A percentile compares a stretch with the other conserved stretches of the same genome.
phyloP scores from a whole-genome alignment of 2,113 vertebrate species.

The Myodes glareolus region DNA sequence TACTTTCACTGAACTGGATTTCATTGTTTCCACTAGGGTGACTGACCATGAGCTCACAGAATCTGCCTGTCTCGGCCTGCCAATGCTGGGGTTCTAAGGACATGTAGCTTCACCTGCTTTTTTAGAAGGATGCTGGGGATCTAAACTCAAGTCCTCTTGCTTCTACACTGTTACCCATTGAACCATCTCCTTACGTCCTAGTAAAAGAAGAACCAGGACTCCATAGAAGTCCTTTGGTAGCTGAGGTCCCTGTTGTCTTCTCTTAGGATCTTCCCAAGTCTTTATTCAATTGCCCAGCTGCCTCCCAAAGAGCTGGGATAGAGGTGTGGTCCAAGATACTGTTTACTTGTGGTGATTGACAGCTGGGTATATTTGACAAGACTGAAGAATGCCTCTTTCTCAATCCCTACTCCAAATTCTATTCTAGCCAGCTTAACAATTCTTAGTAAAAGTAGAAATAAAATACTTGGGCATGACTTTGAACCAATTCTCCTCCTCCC shows the following conservation, averaged over 20 bases:
- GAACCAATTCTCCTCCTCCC: background rate
- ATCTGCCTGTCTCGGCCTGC: background rate
- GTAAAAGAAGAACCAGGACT: background rate
- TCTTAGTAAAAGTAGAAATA: background rate
- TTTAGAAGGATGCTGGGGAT: background rate
- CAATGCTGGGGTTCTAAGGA: background rate
- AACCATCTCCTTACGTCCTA: background rate
- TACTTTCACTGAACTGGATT: background rate
- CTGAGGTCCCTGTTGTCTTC: background rate
- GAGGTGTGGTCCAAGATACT: background rate
- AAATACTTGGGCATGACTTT: background rate
- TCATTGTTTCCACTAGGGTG: background rate
- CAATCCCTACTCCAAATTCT: background rate
- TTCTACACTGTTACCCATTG: background rate
- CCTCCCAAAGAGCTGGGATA: background rate
- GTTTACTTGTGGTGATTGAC: background rate
- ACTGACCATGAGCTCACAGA: background rate
- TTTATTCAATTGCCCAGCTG: background rate
- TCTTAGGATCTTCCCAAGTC: background rate
- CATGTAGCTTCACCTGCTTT: background rate
- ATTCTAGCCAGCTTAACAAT: background rate
- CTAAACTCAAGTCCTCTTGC: background rate
- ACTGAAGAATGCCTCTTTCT: background rate
- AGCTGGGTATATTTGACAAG: background rate
- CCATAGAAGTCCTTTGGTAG: background rate